Conservation (phyloP, 1,140 invertebrate species). For the Mya arenaria region DNA sequence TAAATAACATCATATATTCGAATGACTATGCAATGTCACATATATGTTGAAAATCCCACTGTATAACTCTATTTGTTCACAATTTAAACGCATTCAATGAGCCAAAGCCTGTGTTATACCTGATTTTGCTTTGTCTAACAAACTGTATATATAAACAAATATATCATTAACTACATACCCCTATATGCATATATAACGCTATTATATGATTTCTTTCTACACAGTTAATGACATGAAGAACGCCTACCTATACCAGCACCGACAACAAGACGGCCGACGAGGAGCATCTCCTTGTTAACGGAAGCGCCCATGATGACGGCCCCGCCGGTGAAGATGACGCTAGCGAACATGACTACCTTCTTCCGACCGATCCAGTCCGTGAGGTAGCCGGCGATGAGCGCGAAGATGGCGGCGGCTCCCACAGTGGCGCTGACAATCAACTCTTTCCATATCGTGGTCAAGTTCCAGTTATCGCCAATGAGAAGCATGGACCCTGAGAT, state of each 20-base stretch:
- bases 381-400: conserved; percentile 69
- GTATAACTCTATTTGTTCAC: no score
- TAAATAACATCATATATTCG: no score
- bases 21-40: no score
- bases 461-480: conserved; percentile 68
- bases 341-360: conserved; percentile 72
- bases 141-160: no score
- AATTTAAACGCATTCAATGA: no score
- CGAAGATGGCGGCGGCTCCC: conserved; percentile 72
- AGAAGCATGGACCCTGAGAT: conserved; percentile 86
- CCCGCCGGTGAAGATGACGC: conserved; percentile 72
- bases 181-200: no score
- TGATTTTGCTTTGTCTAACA: no score
- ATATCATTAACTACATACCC: no score
- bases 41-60: no score
- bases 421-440: conserved; percentile 73
- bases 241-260: conserved; percentile 76
- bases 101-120: no score
- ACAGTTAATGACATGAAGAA: no score
- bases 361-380: conserved; percentile 72
- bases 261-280: conserved; percentile 73
- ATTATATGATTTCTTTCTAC: no score
- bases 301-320: conserved; percentile 72
- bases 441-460: conserved; percentile 70
- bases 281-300: conserved; percentile 65